Evolutionary conservation across 2,888 invertebrate genomes (phyloP), one percentile per base, ranked within the genome.

Genomic region (Harpalus rubripes): DNA sequence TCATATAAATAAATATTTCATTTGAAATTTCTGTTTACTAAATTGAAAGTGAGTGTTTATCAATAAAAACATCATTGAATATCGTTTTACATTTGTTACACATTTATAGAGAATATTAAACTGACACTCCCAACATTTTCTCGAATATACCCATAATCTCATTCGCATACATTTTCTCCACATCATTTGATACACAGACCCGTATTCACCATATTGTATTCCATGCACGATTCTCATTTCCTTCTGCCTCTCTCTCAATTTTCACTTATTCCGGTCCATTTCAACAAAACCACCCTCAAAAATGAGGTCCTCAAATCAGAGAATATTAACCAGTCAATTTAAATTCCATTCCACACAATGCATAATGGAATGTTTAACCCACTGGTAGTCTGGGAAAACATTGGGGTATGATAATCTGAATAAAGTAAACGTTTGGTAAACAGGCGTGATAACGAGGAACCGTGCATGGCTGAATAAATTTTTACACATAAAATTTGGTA

Each of bases 311-410:
- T 52, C 44, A 52, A 52, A 52, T 52, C 44, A 76, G 52, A 76
- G 39, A 16, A 76, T 76, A 52, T 72, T 72, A 72, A 72, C 44
- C 44, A 52, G 18, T 44, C 52, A 76, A 52, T 76, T 76, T 52
- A 76, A 76, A 76, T 76, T 76, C 76, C 41, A 76, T 56, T 12
- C 6, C 10, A 12, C 10, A 22, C 44, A n/a, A 18, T 52, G 44
- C 74, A 41, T 39, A 16, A 41, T 44, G 41, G 15, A 44, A 18
- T 74, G n/a, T 74, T 44, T n/a, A 74, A 74, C 41, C 8, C 10
- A 18, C 22, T 12, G 26, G 1, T 5, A 32, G 32, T 32, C 32
- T 32, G 32, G 32, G 32, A 4, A 32, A 32, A 5, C 32, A 22
- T 22, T 22, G 1, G 22, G 22, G 3, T 3, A 22, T 32, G 32